Evolutionary conservation across 2,797 vertebrate species (phyloP).

Genomic region (Ctenopoma kingsleyae): DNA sequence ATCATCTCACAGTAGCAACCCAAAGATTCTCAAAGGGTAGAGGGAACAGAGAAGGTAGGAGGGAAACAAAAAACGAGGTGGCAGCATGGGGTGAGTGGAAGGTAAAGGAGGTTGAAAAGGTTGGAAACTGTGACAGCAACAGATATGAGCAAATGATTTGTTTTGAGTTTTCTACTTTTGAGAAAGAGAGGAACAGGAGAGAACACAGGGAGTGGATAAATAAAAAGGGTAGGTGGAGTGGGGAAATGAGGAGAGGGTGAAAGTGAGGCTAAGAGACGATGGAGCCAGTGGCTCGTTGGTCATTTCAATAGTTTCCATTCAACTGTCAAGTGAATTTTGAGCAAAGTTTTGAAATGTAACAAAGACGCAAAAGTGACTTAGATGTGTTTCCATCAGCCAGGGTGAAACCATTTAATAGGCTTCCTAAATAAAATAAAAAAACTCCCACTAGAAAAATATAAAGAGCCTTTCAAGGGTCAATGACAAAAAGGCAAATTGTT

Average conservation of each 20-base stretch:
- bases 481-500: constrained; percentile 10
- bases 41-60: constrained; percentile 10
- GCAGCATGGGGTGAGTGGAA: constrained; percentile 37
- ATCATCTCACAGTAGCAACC: constrained; percentile 18
- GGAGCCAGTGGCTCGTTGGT: constrained; percentile 52
- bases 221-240: constrained; percentile 6
- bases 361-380: constrained; percentile 45
- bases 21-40: constrained; percentile 24
- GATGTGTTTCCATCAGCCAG: constrained; percentile 51
- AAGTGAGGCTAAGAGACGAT: constrained; percentile 27
- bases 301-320: constrained; percentile 54
- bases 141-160: constrained; percentile 35
- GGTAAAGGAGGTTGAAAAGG: constrained; percentile 50
- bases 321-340: constrained; percentile 54
- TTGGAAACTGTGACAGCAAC: constrained; percentile 71
- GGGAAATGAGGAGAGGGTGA: constrained; percentile 26
- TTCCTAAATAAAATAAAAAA: constrained; percentile 36
- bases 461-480: constrained; percentile 43
- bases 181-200: constrained; percentile 15
- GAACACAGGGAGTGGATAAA: constrained; percentile 18
- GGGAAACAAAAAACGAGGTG: constrained; percentile 20
- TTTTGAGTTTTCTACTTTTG: not conserved
- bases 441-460: constrained; percentile 45
- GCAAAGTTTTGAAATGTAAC: constrained; percentile 50
- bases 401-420: constrained; percentile 53